Evolutionary conservation across 2,113 vertebrate genomes (phyloP), one percentile per base, ranked within the genome.

Genomic region (Python bivittatus): DNA sequence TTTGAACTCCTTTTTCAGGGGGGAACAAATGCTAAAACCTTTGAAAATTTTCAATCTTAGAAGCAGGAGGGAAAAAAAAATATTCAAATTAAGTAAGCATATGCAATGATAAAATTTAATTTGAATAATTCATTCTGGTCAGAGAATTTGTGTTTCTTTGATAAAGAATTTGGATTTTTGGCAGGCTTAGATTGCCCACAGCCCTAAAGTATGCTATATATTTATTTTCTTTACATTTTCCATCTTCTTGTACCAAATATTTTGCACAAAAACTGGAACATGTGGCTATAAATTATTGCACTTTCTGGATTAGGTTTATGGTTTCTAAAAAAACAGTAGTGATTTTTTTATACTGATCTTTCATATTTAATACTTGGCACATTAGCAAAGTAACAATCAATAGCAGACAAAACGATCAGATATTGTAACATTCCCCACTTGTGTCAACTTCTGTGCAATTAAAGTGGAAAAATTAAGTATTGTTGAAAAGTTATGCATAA

Each of bases 401-500:
- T 97, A 97, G 96, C 94, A 96, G 96, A 94, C 95, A 97, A 97
- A 97, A 97, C 94, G 95, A 95, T 94, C 95, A 96, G 93, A 93
- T 96, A 91, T 97, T 97, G 95, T 94, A 96, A 87, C 84, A 85
- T 95, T 90, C 95, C 95, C 94, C 91, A 95, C 97, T 97, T 95
- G 93, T 96, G 89, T 94, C 95, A 96, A 25, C 79, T 68, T 96
- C 95, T 96, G 91, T 90, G 90, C 96, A 95, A 97, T 97, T 93
- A 95, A 96, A 96, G 93, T 95, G 93, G 91, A 93, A 96, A 93
- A 95, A 95, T 94, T 96, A 97, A 97, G 95, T 97, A 96, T 97
- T 97, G 95, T 96, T 97, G 95, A 96, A 97, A 97, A 97, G 96
- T 96, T 97, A 96, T 97, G 96, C 96, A 97, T 97, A 97, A 97